phyloP scores from a whole-genome alignment of 2,797 vertebrate genomes.

The Carapus acus region DNA sequence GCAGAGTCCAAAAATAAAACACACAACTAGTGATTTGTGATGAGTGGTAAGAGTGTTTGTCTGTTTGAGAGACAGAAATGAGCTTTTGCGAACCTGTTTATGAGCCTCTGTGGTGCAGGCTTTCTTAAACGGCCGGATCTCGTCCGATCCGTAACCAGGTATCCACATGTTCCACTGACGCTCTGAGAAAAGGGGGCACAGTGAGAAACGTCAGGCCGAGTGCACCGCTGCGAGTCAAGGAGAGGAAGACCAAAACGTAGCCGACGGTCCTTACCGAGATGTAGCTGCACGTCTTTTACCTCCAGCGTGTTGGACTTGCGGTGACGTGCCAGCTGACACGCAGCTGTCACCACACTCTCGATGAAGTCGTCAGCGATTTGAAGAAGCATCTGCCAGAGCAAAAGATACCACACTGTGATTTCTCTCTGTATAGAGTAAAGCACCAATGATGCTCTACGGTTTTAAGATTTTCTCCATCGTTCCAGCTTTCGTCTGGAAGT shows the following conservation, averaged over 20 bases:
- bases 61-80: too few species aligned
- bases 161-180: slow-evolving; percentile 99
- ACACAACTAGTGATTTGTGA: too few species aligned
- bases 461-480: too few species aligned
- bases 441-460: too few species aligned
- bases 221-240: not conserved
- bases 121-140: slow-evolving; percentile 98
- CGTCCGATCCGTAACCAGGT: slow-evolving; percentile 97
- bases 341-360: slow-evolving; percentile 95
- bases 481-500: too few species aligned
- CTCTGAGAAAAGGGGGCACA: slow-evolving; percentile 65
- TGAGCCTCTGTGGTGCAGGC: slow-evolving; percentile 99
- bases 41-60: too few species aligned
- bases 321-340: slow-evolving; percentile 93
- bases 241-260: not conserved
- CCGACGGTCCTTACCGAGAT: slow-evolving; percentile 78
- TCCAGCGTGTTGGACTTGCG: slow-evolving; percentile 97
- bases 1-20: too few species aligned
- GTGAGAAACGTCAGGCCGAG: not conserved
- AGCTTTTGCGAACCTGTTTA: slow-evolving; percentile 82
- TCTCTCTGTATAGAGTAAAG: too few species aligned
- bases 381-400: slow-evolving; percentile 88
- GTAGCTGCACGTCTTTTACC: slow-evolving; percentile 95
- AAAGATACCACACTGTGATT: too few species aligned
- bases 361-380: slow-evolving; percentile 99